Evolutionary conservation across 2,113 vertebrate genomes (phyloP).

Genomic region (Entosphenus tridentatus): DNA sequence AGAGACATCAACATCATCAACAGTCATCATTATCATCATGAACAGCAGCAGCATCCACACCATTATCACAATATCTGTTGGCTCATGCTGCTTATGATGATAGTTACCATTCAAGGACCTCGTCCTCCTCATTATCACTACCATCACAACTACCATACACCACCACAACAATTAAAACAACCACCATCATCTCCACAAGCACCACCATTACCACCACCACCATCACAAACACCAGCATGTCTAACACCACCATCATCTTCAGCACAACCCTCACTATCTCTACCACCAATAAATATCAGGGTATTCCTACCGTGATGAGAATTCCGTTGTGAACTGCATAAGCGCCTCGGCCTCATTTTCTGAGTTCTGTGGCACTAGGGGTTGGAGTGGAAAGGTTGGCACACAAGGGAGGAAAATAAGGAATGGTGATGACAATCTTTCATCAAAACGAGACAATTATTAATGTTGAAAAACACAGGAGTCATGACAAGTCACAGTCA

Average conservation of each 20-base stretch:
- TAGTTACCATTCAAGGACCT: conserved; percentile 9
- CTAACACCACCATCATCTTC: neutral
- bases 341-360: conserved; percentile 97
- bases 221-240: too few relatives aligned
- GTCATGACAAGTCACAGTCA: too few relatives aligned
- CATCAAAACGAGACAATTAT: too few relatives aligned
- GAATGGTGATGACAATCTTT: too few relatives aligned
- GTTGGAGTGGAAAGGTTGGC: conserved; percentile 11
- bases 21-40: too few relatives aligned
- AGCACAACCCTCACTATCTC: neutral
- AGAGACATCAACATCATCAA: conserved; percentile 9
- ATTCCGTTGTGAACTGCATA: conserved; percentile 97
- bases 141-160: conserved; percentile 6
- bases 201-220: neutral
- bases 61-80: too few relatives aligned
- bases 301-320: conserved; percentile 67
- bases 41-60: too few relatives aligned
- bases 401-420: too few relatives aligned
- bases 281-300: too few relatives aligned
- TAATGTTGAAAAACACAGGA: too few relatives aligned
- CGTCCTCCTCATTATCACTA: conserved; percentile 11
- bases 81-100: too few relatives aligned
- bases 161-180: too few relatives aligned
- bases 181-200: conserved; percentile 7
- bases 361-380: conserved; percentile 85